Evolutionary conservation across 2,888 invertebrate species (phyloP), one percentile per base, ranked within the genome.

Genomic region (Pyrrhia umbra): DNA sequence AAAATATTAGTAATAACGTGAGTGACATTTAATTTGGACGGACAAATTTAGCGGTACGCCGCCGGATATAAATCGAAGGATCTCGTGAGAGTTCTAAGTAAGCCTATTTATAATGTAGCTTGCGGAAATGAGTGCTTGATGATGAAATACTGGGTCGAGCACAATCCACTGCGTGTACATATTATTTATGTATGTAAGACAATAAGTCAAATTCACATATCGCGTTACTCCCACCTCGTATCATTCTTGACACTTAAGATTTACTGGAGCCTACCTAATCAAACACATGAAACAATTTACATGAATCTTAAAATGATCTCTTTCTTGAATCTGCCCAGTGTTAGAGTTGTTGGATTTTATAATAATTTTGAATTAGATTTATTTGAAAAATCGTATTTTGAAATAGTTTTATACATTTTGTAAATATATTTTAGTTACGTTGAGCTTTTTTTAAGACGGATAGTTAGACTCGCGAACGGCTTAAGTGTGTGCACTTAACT

Each of bases 271-370:
- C 82, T 81, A 83, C 78, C 62, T 54, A 61, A 67, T 84, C 77
- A 80, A 84, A 87, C 79, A 85, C 77, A 82, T 77, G 78, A 75
- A 80, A 83, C 83, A 84, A 87, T 69, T 75, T 86, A 90, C 86
- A 86, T 92, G 95, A 94, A 95, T 95, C 95, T 95, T 91, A 89
- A 90, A 88, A 91, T 94, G 95, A 95, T 94, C 95, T 95, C 94
- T 90, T 90, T 87, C 85, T 88, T 88, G 94, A 94, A 94, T 94
- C 94, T 94, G 85, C 94, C 94, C 94, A 94, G 94, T 95, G 95
- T 92, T 90, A 85, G 82, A 88, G 86, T 92, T 91, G 92, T 90
- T 92, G 92, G 90, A 90, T 86, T 91, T 88, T 90, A 89, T 87
- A 87, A 89, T 87, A 84, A 74, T 82, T 89, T 88, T 85, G 81